Evolutionary conservation across 2,888 invertebrate species (phyloP).

Genomic region (Trileptium ribeirensis): DNA sequence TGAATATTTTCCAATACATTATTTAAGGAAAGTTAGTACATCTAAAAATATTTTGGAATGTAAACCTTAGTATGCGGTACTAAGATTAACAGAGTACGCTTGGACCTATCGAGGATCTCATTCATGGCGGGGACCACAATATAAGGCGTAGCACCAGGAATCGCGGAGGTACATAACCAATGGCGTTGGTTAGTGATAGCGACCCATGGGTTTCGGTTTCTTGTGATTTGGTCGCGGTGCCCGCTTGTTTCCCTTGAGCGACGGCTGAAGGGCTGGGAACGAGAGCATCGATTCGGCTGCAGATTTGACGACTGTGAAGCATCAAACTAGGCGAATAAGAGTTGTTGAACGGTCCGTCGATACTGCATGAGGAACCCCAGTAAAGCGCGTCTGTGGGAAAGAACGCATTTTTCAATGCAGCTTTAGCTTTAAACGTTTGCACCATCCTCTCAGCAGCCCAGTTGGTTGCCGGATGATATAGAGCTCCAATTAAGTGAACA

Average conservation of each 20-base stretch:
- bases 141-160: too few species aligned
- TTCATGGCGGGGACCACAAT: too few species aligned
- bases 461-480: slow-evolving; percentile 36
- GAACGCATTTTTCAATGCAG: slow-evolving; percentile 23
- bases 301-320: slow-evolving; percentile 13
- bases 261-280: not conserved
- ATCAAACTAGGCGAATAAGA: slow-evolving; percentile 26
- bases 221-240: not conserved
- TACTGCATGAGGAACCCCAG: slow-evolving; percentile 28
- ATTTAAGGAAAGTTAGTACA: too few species aligned
- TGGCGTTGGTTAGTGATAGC: too few species aligned
- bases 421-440: slow-evolving; percentile 35
- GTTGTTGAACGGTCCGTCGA: slow-evolving; percentile 10
- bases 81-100: too few species aligned
- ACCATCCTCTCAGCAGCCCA: slow-evolving; percentile 24
- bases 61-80: too few species aligned
- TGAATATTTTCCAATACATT: too few species aligned
- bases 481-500: slow-evolving; percentile 28
- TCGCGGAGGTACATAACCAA: too few species aligned
- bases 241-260: slow-evolving; percentile 22
- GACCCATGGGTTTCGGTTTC: not conserved
- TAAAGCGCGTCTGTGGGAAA: slow-evolving; percentile 20
- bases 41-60: too few species aligned
- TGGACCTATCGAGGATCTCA: too few species aligned
- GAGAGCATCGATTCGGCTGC: not conserved